Percentiles rank a stretch among this genome's conserved stretches.
phyloP scores from a whole-genome alignment of 1,140 invertebrate genomes.

The Neuroterus valhalla region DNA sequence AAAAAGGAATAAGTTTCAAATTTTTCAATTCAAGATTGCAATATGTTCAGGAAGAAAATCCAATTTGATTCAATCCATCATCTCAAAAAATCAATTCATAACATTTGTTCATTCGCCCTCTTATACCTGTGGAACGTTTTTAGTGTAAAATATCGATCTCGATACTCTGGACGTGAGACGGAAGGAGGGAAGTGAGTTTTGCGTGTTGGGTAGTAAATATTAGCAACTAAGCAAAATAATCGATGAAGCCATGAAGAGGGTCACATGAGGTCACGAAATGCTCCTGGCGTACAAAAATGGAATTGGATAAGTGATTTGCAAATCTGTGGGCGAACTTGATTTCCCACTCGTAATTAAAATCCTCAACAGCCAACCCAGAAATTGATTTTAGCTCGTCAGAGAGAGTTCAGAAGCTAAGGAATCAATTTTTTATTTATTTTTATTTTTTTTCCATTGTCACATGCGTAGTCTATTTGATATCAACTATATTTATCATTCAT shows the following conservation, averaged over 20 bases:
- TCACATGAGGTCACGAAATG: slow-evolving; percentile 24
- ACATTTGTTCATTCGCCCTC: too few relatives aligned
- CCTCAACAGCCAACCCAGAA: background rate
- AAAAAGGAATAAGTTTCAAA: slow-evolving; percentile 28
- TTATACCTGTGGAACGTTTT: slow-evolving; percentile 25
- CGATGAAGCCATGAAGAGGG: slow-evolving; percentile 14
- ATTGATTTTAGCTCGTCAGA: background rate
- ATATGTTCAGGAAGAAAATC: too few relatives aligned
- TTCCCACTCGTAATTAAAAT: slow-evolving; percentile 9
- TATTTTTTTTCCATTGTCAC: too few relatives aligned
- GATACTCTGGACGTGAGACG: background rate
- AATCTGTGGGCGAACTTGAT: background rate
- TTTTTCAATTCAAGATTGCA: background rate
- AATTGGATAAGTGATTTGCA: background rate
- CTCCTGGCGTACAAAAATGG: background rate
- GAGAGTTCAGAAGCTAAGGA: background rate
- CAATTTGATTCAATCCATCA: too few relatives aligned
- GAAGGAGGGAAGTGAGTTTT: slow-evolving; percentile 27
- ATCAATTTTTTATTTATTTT: background rate
- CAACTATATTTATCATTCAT: too few relatives aligned
- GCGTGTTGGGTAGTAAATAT: slow-evolving; percentile 27
- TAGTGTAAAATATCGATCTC: slow-evolving; percentile 3
- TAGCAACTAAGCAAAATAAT: slow-evolving; percentile 29
- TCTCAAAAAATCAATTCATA: too few relatives aligned
- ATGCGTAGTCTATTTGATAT: too few relatives aligned